A percentile compares a stretch with the other conserved stretches of the same genome.
Evolutionary conservation across 1,140 invertebrate species (phyloP).

Genomic region (Argopecten irradians): DNA sequence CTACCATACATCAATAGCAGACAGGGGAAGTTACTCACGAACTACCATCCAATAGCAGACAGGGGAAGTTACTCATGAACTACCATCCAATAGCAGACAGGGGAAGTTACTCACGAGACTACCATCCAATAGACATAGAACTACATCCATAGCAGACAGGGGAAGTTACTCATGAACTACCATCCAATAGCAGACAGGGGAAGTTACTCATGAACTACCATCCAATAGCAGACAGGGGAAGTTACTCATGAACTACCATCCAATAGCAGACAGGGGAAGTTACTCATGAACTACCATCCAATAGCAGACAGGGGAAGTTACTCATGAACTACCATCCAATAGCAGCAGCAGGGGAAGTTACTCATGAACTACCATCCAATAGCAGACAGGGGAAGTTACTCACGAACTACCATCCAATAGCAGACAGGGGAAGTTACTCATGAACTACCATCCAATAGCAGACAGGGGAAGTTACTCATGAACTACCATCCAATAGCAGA

Average conservation of each 20-base stretch:
- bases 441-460: neutral
- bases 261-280: neutral
- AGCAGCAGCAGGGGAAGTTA: neutral
- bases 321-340: neutral
- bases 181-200: neutral
- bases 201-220: neutral
- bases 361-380: neutral
- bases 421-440: neutral
- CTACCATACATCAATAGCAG: neutral
- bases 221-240: neutral
- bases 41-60: neutral
- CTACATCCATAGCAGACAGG: neutral
- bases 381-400: neutral
- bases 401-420: neutral
- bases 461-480: too few relatives aligned
- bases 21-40: neutral
- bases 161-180: neutral
- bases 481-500: neutral
- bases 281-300: neutral
- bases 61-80: neutral
- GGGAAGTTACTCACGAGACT: neutral
- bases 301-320: neutral
- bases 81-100: neutral
- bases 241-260: neutral
- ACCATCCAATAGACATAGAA: too few relatives aligned